phyloP scores from a whole-genome alignment of 2,888 invertebrate species.

The Noctua pronuba region DNA sequence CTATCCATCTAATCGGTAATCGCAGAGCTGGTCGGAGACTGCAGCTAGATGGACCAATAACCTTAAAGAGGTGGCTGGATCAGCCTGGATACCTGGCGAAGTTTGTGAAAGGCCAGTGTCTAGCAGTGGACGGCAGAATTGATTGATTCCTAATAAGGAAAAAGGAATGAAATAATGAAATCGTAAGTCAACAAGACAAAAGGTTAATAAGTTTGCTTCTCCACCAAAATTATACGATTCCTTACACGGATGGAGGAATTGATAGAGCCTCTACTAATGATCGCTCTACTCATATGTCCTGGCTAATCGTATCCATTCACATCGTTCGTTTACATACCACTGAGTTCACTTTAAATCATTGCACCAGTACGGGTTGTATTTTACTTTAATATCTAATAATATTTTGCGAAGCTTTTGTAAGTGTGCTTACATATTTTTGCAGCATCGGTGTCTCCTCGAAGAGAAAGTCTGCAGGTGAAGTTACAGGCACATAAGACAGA shows the following conservation, averaged over 20 bases:
- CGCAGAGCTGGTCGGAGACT: not conserved
- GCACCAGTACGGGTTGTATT: not conserved
- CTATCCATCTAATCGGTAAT: not conserved
- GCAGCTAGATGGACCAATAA: not conserved
- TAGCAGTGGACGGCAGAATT: not conserved
- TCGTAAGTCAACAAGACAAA: not conserved
- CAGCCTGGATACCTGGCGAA: not conserved
- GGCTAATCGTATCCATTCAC: constrained; percentile 10
- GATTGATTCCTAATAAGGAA: not conserved
- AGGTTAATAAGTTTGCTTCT: not conserved
- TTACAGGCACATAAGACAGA: not conserved
- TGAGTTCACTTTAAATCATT: not conserved
- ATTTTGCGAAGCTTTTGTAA: not conserved
- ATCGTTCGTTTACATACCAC: too few species aligned
- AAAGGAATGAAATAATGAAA: constrained; percentile 16
- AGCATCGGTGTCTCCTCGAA: not conserved
- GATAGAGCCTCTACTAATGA: constrained; percentile 21
- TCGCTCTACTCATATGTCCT: not conserved
- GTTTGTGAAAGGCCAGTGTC: not conserved
- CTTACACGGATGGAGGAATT: constrained; percentile 16
- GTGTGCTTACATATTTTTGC: not conserved
- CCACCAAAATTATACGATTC: constrained; percentile 6
- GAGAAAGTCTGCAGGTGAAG: not conserved
- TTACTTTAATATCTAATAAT: not conserved
- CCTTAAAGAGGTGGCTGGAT: not conserved